Evolutionary conservation across 2,888 invertebrate species (phyloP).

Genomic region (Cenopis cana): DNA sequence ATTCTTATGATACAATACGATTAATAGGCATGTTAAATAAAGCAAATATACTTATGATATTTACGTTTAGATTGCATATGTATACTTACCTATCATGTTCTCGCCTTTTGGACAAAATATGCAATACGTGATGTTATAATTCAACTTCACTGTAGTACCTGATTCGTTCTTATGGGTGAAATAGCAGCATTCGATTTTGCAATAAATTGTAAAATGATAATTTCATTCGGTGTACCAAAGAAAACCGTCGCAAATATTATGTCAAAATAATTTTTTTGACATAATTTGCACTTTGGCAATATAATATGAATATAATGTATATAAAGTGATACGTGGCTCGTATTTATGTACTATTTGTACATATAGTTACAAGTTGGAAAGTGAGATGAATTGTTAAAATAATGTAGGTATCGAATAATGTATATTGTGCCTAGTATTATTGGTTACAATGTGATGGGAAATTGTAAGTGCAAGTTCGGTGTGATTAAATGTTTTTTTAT

Average conservation of each 20-base stretch:
- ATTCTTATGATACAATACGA: slow-evolving; percentile 25
- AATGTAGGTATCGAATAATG: slow-evolving; percentile 54
- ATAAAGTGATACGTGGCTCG: not conserved
- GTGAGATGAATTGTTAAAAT: slow-evolving; percentile 29
- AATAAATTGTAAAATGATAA: not conserved
- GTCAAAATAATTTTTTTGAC: too few relatives aligned
- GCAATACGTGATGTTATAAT: not conserved
- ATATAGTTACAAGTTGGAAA: slow-evolving; percentile 13
- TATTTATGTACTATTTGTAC: slow-evolving; percentile 31
- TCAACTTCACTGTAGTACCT: slow-evolving; percentile 31
- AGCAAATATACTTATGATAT: not conserved
- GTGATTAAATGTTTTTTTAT: slow-evolving; percentile 69
- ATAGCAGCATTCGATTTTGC: not conserved
- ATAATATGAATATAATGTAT: not conserved
- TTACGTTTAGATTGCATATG: not conserved
- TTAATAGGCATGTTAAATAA: not conserved
- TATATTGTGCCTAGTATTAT: slow-evolving; percentile 62
- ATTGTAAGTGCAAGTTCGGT: slow-evolving; percentile 74
- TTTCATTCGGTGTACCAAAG: not conserved
- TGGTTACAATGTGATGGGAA: slow-evolving; percentile 68
- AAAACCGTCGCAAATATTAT: not conserved
- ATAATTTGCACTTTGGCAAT: not conserved
- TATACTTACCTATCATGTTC: not conserved
- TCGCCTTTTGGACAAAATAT: not conserved
- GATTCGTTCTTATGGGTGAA: slow-evolving; percentile 2